phyloP scores from a whole-genome alignment of 2,797 vertebrate genomes.

The Hephaestus fuliginosus region DNA sequence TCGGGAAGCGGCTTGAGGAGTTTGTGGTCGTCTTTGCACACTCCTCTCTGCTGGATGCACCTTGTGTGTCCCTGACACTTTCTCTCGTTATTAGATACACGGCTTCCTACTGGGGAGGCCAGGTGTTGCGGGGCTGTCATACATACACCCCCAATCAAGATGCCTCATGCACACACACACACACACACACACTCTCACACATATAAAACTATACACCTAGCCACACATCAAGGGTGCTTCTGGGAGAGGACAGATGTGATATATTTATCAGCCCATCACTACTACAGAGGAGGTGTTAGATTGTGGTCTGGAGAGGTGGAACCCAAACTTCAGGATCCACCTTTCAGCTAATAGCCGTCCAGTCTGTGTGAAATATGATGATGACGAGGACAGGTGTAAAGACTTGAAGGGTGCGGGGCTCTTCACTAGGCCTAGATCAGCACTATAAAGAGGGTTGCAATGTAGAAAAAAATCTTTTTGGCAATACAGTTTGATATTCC shows the following conservation, averaged over 20 bases:
- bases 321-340: conserved; percentile 40
- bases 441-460: background rate
- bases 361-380: conserved; percentile 45
- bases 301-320: conserved; percentile 39
- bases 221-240: background rate
- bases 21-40: conserved; percentile 25
- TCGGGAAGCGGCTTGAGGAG: conserved; percentile 5
- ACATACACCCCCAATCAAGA: conserved; percentile 40
- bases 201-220: background rate
- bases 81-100: conserved; percentile 77
- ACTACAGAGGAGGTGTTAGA: conserved; percentile 53
- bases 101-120: conserved; percentile 67
- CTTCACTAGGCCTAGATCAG: background rate
- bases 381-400: conserved; percentile 39
- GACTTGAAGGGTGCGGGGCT: background rate
- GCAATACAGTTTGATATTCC: background rate
- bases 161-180: conserved; percentile 12
- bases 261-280: conserved; percentile 55
- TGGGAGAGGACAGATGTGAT: conserved; percentile 49
- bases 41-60: conserved; percentile 43
- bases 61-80: conserved; percentile 70
- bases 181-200: conserved; percentile 7
- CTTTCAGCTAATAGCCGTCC: conserved; percentile 45
- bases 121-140: conserved; percentile 74
- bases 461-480: background rate